A percentile compares a stretch with the other conserved stretches of the same genome.
Conservation (phyloP, 2,888 invertebrate genomes). For the Galeruca laticollis region DNA sequence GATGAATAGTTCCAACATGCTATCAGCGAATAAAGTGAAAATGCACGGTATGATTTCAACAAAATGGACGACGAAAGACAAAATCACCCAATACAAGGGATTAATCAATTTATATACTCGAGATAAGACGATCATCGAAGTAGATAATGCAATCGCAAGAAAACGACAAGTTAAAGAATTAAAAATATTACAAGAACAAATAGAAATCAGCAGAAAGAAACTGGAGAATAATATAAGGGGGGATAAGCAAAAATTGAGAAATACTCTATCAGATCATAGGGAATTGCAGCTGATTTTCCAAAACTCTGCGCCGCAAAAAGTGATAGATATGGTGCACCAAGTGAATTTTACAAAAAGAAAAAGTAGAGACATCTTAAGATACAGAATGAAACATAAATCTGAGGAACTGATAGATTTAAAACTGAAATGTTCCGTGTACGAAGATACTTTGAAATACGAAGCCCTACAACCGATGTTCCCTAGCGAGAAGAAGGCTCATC, state of each 20-base stretch:
- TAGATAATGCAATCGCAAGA: conserved; percentile 68
- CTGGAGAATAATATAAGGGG: conserved; percentile 72
- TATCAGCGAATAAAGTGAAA: conserved; percentile 72
- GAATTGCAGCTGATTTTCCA: conserved; percentile 72
- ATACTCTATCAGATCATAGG: conserved; percentile 71
- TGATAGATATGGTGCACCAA: conserved; percentile 72
- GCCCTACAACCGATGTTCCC: conserved; percentile 58
- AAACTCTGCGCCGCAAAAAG: conserved; percentile 64
- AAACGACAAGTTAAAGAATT: conserved; percentile 72
- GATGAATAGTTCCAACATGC: conserved; percentile 64
- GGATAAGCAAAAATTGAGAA: conserved; percentile 72
- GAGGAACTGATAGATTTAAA: conserved; percentile 71
- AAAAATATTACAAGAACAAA: conserved; percentile 70
- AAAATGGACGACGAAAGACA: conserved; percentile 76
- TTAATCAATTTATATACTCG: conserved; percentile 74
- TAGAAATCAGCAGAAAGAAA: conserved; percentile 70
- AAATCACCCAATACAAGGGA: conserved; percentile 76
- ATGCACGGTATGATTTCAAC: conserved; percentile 75
- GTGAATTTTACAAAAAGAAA: conserved; percentile 75
- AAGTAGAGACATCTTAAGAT: conserved; percentile 72
- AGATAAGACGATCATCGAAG: conserved; percentile 73
- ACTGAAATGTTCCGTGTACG: conserved; percentile 70
- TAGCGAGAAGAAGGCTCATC: conserved; percentile 70
- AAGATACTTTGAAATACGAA: conserved; percentile 70
- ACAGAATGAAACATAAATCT: conserved; percentile 73